phyloP scores from a whole-genome alignment of 2,797 vertebrate genomes.

The Myiotriccus ornatus region DNA sequence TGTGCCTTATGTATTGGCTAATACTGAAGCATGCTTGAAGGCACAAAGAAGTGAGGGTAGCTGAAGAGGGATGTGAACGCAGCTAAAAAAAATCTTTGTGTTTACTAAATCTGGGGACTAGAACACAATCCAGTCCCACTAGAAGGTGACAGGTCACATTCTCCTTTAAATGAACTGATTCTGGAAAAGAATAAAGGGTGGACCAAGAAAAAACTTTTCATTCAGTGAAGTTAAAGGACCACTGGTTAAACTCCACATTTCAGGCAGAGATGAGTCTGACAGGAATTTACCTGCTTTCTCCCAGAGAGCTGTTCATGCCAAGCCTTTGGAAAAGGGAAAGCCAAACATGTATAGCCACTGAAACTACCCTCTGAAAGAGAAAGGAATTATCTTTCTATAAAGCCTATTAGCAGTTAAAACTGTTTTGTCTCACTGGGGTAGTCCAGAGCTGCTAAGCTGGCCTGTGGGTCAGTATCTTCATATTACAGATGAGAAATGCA shows the following conservation, averaged over 20 bases:
- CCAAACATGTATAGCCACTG: not conserved
- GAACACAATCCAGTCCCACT: not conserved
- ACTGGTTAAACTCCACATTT: not conserved
- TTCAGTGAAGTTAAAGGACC: not conserved
- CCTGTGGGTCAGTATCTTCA: not conserved
- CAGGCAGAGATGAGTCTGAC: not conserved
- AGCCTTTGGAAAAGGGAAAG: not conserved
- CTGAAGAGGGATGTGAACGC: not conserved
- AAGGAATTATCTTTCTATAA: not conserved
- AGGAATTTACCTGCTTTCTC: not conserved
- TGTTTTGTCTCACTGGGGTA: not conserved
- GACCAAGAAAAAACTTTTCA: not conserved
- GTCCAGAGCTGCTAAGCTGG: not conserved
- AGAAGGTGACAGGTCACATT: not conserved
- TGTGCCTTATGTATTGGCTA: not conserved
- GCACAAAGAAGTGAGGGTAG: not conserved
- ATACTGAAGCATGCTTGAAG: not conserved
- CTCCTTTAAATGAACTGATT: not conserved
- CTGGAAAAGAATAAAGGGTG: not conserved
- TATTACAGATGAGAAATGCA: constrained; percentile 1
- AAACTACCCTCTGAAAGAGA: not conserved
- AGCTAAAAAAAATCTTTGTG: not conserved
- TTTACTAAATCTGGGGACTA: not conserved
- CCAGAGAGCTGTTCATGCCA: not conserved
- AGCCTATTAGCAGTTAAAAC: not conserved